Evolutionary conservation across 1,140 invertebrate genomes (phyloP), one percentile per base, ranked within the genome.

Genomic region (Belonocnema kinseyi): DNA sequence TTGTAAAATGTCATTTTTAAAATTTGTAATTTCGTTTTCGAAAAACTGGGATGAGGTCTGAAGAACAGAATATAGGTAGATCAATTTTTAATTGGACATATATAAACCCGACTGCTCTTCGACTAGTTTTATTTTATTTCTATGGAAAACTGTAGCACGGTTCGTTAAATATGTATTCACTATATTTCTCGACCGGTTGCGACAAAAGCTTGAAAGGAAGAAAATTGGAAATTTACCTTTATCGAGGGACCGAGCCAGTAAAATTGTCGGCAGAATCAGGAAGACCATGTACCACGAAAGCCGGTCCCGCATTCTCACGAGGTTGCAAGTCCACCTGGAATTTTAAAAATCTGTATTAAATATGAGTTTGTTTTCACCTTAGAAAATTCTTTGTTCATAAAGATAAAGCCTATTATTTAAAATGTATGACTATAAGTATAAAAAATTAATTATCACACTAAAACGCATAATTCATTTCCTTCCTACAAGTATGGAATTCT

Each of bases 241-340:
- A 80, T 92, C 91, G 78, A 92, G 90, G 71, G 91, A 92, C 78
- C 90, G 90, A 76, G 91, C 91, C 77, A 92, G 86, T 73, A 92
- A 86, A 74, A 92, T 90, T 79, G 91, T 91, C 76, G 91, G 91
- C 77, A 92, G 83, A 76, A 92, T 90, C 82, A 92, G 77, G 78
- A 92, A 91, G 77, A 91, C 90, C 90, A 91, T 91, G 85, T 91
- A 91, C 90, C 90, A 91, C 50, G 90, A 91, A 74, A 91, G 88
- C 84, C 90, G 90, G 86, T 91, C 90, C 87, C 90, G 89, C 90
- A 91, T 91, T 86, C 83, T 91, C 79, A 86, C 83, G 79, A 85
- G 81, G 82, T 88, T 86, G 79, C 79, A 73, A 80, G 82, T 85
- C 80, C 85, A 82, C 83, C 88, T 89, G 84, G 11, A 86, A 82